Conservation (phyloP, 1,140 invertebrate genomes). For the Cephus cinctus region DNA sequence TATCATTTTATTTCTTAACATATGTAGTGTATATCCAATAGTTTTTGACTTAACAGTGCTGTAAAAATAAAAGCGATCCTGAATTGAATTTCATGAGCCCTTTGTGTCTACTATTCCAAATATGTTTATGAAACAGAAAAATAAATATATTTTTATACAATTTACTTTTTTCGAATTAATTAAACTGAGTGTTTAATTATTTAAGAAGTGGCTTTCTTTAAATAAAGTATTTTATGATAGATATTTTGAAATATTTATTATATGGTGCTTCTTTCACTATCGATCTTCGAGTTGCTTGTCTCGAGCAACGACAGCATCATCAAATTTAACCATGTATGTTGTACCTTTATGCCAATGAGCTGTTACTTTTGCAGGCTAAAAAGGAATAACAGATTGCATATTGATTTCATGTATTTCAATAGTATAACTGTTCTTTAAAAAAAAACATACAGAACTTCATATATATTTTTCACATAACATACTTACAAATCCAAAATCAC, state of each 20-base stretch:
- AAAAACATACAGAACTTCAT: conserved; percentile 1
- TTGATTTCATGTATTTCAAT: not conserved
- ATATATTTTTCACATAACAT: conserved; percentile 6
- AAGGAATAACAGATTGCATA: conserved; percentile 37
- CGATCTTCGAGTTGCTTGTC: conserved; percentile 92
- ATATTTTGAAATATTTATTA: not conserved
- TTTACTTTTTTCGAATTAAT: not conserved
- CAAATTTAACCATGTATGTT: conserved; percentile 99
- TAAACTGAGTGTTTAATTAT: conserved; percentile 1
- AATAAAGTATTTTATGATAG: conserved; percentile 3
- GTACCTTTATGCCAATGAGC: conserved; percentile 99
- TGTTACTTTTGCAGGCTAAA: conserved; percentile 92
- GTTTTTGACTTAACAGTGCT: too few relatives aligned
- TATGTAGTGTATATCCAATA: too few relatives aligned
- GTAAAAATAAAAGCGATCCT: too few relatives aligned
- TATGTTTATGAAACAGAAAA: conserved; percentile 2
- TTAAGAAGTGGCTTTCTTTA: conserved; percentile 10
- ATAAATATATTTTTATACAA: conserved; percentile 7
- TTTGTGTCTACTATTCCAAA: too few relatives aligned
- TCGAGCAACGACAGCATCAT: conserved; percentile 87
- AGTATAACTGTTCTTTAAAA: not conserved
- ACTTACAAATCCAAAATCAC: conserved; percentile 95
- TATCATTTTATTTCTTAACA: not conserved
- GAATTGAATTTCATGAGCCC: too few relatives aligned
- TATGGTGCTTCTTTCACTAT: conserved; percentile 60